These are phyloP conservation scores for Callithrix jacchus DNA, from an alignment of 2,113 vertebrate genomes.

Conservation along the genomic window DNA sequence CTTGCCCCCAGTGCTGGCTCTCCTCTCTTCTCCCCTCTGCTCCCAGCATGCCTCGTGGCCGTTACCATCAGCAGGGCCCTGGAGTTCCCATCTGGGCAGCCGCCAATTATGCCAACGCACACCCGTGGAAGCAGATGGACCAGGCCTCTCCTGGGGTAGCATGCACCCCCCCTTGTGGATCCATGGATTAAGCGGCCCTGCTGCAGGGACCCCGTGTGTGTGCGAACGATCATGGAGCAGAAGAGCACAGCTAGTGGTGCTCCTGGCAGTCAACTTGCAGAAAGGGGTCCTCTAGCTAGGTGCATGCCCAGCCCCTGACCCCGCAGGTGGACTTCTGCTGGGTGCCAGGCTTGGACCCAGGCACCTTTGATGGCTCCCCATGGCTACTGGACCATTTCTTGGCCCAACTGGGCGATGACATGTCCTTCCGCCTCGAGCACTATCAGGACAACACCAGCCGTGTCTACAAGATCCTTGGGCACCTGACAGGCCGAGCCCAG, in stretches of 20 bases:
- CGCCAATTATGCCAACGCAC: background rate
- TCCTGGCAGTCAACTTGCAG: background rate
- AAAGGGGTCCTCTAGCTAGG: background rate
- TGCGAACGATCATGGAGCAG: background rate
- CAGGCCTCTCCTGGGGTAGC: background rate
- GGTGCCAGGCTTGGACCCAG: background rate
- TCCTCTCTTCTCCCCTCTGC: background rate
- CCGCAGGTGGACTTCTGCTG: background rate
- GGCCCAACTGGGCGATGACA: background rate
- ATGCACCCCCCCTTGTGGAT: background rate
- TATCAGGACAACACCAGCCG: background rate
- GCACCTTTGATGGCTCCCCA: background rate
- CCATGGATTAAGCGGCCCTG: background rate
- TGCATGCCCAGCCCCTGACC: background rate
- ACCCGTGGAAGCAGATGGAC: conserved; percentile 2
- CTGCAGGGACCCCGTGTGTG: background rate
- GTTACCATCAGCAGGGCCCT: background rate
- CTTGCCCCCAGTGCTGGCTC: background rate
- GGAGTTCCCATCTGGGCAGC: background rate
- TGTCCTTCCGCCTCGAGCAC: background rate
- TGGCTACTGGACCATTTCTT: conserved; percentile 8
- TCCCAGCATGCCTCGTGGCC: background rate
- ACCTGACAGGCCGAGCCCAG: background rate
- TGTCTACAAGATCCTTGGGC: background rate
- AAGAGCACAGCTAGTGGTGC: background rate